A percentile compares a stretch with the other conserved stretches of the same genome.
Conservation (phyloP, 2,888 invertebrate genomes). For the Drosophila demipolita region DNA sequence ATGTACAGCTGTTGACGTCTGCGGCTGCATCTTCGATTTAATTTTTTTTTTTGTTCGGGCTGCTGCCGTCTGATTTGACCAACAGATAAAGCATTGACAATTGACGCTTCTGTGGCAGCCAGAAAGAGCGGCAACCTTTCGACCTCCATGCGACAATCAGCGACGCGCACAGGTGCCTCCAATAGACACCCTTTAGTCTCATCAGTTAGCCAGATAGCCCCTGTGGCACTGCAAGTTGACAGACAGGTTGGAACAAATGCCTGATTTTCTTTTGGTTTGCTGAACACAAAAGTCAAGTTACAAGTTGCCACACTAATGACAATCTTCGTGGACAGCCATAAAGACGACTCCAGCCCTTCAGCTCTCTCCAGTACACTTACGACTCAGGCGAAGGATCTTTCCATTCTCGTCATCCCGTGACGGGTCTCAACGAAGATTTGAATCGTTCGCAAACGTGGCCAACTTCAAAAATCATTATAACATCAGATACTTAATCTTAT, state of each 20-base stretch:
- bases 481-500: too few relatives aligned
- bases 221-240: conserved; percentile 21
- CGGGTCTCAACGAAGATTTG: conserved; percentile 98
- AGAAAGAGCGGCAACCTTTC: conserved; percentile 30
- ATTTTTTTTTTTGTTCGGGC: conserved; percentile 25
- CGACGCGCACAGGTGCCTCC: conserved; percentile 67
- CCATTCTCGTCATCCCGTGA: conserved; percentile 98
- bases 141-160: conserved; percentile 9
- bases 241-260: conserved; percentile 29
- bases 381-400: conserved; percentile 97
- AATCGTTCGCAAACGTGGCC: conserved; percentile 86
- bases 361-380: conserved; percentile 98
- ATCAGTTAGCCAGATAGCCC: conserved; percentile 22
- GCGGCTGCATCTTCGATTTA: conserved; percentile 22
- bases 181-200: conserved; percentile 57
- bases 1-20: conserved; percentile 55
- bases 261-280: conserved; percentile 93
- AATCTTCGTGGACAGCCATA: conserved; percentile 99
- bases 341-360: conserved; percentile 99
- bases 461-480: conserved; percentile 30
- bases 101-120: conserved; percentile 75
- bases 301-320: conserved; percentile 99
- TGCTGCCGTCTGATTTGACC: conserved; percentile 68
- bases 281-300: conserved; percentile 97
- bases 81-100: conserved; percentile 73